phyloP scores from a whole-genome alignment of 1,140 invertebrate species.

The Lepidurus packardi region DNA sequence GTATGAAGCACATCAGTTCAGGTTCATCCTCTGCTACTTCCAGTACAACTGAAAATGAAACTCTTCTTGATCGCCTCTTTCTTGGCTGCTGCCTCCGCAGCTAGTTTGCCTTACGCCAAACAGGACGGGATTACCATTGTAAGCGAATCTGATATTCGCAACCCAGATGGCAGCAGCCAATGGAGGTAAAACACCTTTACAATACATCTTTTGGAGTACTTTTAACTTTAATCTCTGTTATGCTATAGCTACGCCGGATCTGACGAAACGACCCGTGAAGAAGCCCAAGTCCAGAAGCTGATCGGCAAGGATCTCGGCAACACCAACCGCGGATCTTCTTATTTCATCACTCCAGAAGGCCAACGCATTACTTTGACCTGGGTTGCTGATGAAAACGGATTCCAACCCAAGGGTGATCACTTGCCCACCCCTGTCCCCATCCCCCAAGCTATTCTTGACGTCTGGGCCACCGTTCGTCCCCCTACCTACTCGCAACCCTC shows the following conservation, averaged over 20 bases:
- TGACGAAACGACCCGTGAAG: conserved; percentile 27
- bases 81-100: conserved; percentile 26
- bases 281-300: conserved; percentile 24
- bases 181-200: neutral
- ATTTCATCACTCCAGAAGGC: conserved; percentile 38
- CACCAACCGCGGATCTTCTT: conserved; percentile 44
- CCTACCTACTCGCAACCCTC: neutral
- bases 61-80: conserved; percentile 24
- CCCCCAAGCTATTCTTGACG: neutral
- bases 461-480: neutral
- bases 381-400: conserved; percentile 29
- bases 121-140: neutral
- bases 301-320: conserved; percentile 23
- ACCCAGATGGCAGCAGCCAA: neutral
- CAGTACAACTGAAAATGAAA: neutral
- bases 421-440: conserved; percentile 29
- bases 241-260: conserved; percentile 10
- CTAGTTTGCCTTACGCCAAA: conserved; percentile 1
- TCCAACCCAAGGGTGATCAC: conserved; percentile 25
- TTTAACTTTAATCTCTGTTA: neutral
- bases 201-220: neutral
- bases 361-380: conserved; percentile 35
- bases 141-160: neutral
- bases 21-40: neutral
- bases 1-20: neutral